Evolutionary conservation across 2,797 vertebrate genomes (phyloP), one percentile per base, ranked within the genome.

Genomic region (Diceros bicornis): DNA sequence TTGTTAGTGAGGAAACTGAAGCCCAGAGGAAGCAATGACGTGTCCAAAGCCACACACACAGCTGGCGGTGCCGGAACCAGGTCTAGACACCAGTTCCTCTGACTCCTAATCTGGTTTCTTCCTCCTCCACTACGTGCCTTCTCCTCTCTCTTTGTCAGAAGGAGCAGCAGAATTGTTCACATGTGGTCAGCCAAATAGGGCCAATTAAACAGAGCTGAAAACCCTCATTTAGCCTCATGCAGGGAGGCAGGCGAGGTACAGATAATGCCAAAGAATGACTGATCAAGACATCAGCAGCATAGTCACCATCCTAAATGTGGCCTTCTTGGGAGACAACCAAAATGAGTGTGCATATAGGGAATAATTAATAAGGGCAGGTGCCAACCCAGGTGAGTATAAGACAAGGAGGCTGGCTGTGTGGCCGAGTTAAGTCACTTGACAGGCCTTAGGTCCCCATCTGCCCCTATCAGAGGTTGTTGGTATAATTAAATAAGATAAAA

Each of bases 401-500:
- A 69, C 7, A 29, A n/a, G 61, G 11, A 84, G 77, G 32, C 47
- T 87, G 82, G 41, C 52, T 16, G 7, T 52, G 2, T 41, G 66
- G 23, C 83, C 23, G 14, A 59, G 75, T 50, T 57, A 88, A 74
- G 71, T 47, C 77, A 41, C 57, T n/a, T 23, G n/a, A 78, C 29
- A 84, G 74, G 12, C 57, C 27, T 78, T 47, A 21, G 34, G 79
- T 82, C 16, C 20, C 23, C 52, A 82, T 27, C 3, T 77, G 66
- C 50, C 41, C 3, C 7, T 20, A 59, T 37, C 8, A 59, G 21
- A 34, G 37, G 4, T 59, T 85, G 69, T 4, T 75, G 37, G 44
- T 61, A 11, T 52, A 92, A 86, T 66, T 94, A 82, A 97, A 68
- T 81, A 71, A 91, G 47, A 91, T 7, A 32, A 86, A 90, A 90